Conservation (phyloP, 2,888 invertebrate genomes). For the Rambutsinella grinnellia region DNA sequence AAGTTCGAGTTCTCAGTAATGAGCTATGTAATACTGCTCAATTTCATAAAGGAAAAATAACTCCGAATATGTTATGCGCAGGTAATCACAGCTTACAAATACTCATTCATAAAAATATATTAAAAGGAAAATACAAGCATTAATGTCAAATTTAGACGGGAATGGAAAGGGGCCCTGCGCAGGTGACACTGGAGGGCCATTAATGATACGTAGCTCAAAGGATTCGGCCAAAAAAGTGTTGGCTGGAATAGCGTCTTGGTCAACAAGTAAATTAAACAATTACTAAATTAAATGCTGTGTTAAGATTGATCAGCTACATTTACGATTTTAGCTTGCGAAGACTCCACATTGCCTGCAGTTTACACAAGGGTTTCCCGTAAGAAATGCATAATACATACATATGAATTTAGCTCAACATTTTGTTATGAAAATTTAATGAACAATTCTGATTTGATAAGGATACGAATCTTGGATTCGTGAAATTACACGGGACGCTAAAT, state of each 20-base stretch:
- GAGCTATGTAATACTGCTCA: slow-evolving; percentile 48
- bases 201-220: slow-evolving; percentile 29
- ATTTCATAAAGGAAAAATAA: slow-evolving; percentile 51
- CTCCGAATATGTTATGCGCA: slow-evolving; percentile 62
- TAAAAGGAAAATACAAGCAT: too few species aligned
- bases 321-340: slow-evolving; percentile 34
- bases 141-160: too few species aligned
- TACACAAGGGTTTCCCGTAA: slow-evolving; percentile 60
- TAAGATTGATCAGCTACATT: neutral
- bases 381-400: neutral
- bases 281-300: neutral
- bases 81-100: slow-evolving; percentile 11
- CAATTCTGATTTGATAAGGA: slow-evolving; percentile 12
- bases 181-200: slow-evolving; percentile 37
- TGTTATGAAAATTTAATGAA: neutral
- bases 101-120: neutral
- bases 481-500: slow-evolving; percentile 50
- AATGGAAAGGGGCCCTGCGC: slow-evolving; percentile 34
- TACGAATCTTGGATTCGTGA: slow-evolving; percentile 56
- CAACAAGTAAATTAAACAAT: slow-evolving; percentile 36
- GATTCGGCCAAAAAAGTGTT: slow-evolving; percentile 17
- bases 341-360: slow-evolving; percentile 55
- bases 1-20: slow-evolving; percentile 59
- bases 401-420: neutral
- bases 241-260: slow-evolving; percentile 46